Evolutionary conservation across 2,888 invertebrate genomes (phyloP), one percentile per base, ranked within the genome.

Genomic region (Cryptocephalus moraei): DNA sequence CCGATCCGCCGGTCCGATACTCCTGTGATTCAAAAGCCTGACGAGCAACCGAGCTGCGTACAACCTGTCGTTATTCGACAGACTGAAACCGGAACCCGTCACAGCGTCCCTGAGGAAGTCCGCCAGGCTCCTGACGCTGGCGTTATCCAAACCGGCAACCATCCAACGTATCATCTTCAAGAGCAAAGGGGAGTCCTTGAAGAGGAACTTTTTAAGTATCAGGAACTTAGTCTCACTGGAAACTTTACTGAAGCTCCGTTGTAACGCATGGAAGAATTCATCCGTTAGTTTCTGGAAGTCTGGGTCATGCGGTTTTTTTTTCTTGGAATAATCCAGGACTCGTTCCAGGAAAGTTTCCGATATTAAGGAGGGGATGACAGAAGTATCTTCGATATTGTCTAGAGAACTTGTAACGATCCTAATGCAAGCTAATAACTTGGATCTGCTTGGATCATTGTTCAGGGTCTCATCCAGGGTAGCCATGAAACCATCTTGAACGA

Each of bases 61-160:
- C 44, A 79, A 72, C 58, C 82, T 76, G 61, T 86, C 86, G 46
- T 76, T 76, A 62, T 83, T 83, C 48, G 79, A 76, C 84, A 84
- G 85, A 50, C 67, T 70, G 49, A 81, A 76, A 32, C 51, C 53
- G 2, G 49, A 53, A 11, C 58, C 60, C 12, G 54, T 50, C 8
- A 52, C 49, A 8, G 86, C 80, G 41, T 77, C 76, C 62, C 74
- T 78, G 50, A 82, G 82, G 31, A 79, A 62, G 54, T 77, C 74
- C 0, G 79, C 77, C 54, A 86, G 68, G 62, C 78, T 77, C 59
- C 80, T 80, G 0, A 86, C 75, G 8, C 82, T 81, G 43, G 76
- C 75, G 8, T 67, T 68, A 49, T 77, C 75, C 48, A 86, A 70
- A 63, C 75, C 77, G 1, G 73, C 70, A n/a, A 79, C 79, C 9